These are phyloP conservation scores for Orthonevra nobilis DNA, from an alignment of 2,888 invertebrate species.

Conservation along the genomic window DNA sequence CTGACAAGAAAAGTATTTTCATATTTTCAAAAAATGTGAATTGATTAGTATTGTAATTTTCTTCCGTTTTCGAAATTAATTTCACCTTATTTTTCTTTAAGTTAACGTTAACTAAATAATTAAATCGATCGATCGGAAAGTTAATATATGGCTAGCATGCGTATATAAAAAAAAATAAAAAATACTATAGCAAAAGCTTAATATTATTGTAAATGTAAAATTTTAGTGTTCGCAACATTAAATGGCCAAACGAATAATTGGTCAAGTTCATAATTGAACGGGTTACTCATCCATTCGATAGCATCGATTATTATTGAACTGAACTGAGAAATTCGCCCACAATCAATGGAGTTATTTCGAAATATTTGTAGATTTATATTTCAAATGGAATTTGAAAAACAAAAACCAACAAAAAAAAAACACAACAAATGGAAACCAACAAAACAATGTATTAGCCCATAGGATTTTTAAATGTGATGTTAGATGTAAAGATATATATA, in stretches of 20 bases:
- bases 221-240: constrained; percentile 53
- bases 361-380: constrained; percentile 35
- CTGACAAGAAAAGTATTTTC: too few relatives aligned
- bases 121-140: too few relatives aligned
- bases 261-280: constrained; percentile 39
- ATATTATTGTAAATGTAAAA: too few relatives aligned
- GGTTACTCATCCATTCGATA: constrained; percentile 58
- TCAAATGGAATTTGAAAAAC: constrained; percentile 49
- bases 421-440: not conserved
- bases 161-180: constrained; percentile 33
- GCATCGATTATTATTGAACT: constrained; percentile 68
- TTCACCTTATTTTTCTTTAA: too few relatives aligned
- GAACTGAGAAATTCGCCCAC: constrained; percentile 67
- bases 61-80: too few relatives aligned
- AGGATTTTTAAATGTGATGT: constrained; percentile 71
- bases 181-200: too few relatives aligned
- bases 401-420: constrained; percentile 9
- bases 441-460: constrained; percentile 57
- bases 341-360: constrained; percentile 65
- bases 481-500: constrained; percentile 66
- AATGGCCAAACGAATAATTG: constrained; percentile 39
- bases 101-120: too few relatives aligned
- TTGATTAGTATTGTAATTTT: too few relatives aligned
- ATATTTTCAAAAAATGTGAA: too few relatives aligned
- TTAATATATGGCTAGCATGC: constrained; percentile 14